Evolutionary conservation across 2,888 invertebrate genomes (phyloP).

Genomic region (Coelopa pilipes): DNA sequence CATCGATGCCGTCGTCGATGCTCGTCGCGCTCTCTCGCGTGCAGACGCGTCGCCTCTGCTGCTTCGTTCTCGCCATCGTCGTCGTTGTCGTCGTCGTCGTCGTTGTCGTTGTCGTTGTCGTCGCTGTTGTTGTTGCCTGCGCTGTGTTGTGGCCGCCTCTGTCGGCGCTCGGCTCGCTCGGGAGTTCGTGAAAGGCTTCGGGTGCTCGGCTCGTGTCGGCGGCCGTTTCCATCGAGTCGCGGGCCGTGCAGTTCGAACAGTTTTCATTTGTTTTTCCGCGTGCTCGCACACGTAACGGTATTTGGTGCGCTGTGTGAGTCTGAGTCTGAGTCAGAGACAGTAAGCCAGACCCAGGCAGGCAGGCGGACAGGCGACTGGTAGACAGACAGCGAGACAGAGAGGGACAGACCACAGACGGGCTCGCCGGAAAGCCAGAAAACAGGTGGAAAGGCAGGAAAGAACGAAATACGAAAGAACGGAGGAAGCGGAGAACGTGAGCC

Average conservation of each 20-base stretch:
- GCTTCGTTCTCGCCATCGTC: not conserved
- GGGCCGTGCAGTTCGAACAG: conserved; percentile 58
- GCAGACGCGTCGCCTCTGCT: not conserved
- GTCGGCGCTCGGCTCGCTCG: conserved; percentile 11
- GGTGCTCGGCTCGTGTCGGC: conserved; percentile 23
- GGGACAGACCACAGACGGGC: too few species aligned
- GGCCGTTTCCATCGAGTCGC: conserved; percentile 43
- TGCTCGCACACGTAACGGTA: conserved; percentile 62
- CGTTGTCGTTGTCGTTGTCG: not conserved
- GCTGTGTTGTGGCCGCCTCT: not conserved
- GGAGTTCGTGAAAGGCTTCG: not conserved
- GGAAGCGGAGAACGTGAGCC: conserved; percentile 12
- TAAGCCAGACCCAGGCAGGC: conserved; percentile 4
- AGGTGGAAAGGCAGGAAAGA: not conserved
- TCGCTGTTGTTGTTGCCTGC: too few species aligned
- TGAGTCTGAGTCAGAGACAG: conserved; percentile 40
- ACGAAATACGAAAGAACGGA: conserved; percentile 6
- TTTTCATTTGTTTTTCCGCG: conserved; percentile 69
- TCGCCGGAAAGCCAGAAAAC: not conserved
- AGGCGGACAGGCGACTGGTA: not conserved
- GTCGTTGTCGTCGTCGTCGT: not conserved
- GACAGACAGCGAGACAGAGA: too few species aligned
- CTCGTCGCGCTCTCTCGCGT: conserved; percentile 10
- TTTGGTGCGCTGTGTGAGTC: conserved; percentile 33
- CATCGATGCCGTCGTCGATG: not conserved